Base-by-base conservation (phyloP, 2,888 invertebrate genomes). In the Ptychoptera albimana region DNA sequence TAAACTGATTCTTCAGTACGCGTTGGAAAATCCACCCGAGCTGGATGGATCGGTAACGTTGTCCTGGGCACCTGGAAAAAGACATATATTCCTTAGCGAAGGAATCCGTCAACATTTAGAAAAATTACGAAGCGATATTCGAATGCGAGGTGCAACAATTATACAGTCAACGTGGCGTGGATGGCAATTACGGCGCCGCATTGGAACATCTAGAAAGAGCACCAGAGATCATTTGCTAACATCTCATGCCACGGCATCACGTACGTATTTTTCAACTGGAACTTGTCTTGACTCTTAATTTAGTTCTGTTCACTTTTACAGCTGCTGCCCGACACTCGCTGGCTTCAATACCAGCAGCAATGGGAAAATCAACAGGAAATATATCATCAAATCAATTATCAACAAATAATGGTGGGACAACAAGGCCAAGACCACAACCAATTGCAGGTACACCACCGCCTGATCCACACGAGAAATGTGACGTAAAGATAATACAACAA, bases 21-120 rank as follows among this genome's bases (percentile, higher is more conserved):
- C 79, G 38, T 72, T 77, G 55, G 78, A 78, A 54, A 71, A 74
- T 53, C 71, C 74, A 45, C 68, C 72, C 30, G 60, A 58, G 49
- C 53, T 67, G 41, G 70, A 69, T 36, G 78, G 77, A n/a, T 61
- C 70, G 0, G 74, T 77, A 2, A 75, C 77, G 4, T 75, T 80
- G 39, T 81, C 85, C 58, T 93, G 92, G 88, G 88, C 89, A 23
- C 74, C 88, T 39, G 94, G 94, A 49, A 88, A 89, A 63, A 73
- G 91, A 3, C 92, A 94, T 64, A 86, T 93, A 39, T 94, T 94
- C 66, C 75, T 93, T 48, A 92, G 91, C 68, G 93, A 92, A 67
- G 88, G 87, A 29, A 86, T 91, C 57, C 73, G 91, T 7, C 91
- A 92, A 67, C 87, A 88, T 55, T 64, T 94, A 53, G 93, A 93